Conservation (phyloP, 2,113 vertebrate genomes). For the Aldabrachelys gigantea region DNA sequence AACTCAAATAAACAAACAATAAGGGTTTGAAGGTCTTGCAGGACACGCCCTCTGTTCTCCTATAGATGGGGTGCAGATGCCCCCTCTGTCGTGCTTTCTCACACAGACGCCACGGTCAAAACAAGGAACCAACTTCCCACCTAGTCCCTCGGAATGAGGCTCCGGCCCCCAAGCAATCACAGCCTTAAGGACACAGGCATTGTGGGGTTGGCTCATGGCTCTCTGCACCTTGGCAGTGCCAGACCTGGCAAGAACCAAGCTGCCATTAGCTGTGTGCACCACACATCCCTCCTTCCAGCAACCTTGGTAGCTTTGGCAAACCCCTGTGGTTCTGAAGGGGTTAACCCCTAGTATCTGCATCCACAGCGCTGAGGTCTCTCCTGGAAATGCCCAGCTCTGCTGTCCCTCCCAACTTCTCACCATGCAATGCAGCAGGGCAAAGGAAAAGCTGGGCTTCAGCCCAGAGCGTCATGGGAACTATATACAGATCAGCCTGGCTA, state of each 20-base stretch:
- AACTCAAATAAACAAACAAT: background rate
- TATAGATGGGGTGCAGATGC: background rate
- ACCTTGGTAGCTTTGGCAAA: background rate
- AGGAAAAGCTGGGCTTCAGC: background rate
- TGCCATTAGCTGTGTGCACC: background rate
- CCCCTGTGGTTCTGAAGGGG: background rate
- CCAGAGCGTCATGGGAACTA: background rate
- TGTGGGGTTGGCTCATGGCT: background rate
- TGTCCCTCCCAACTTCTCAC: background rate
- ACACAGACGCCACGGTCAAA: background rate
- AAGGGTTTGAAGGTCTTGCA: background rate
- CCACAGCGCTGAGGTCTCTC: background rate
- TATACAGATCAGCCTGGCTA: background rate
- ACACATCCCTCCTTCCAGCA: background rate
- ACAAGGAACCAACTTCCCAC: background rate
- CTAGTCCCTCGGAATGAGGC: rapidly evolving
- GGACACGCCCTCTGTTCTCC: rapidly evolving
- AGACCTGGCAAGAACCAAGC: background rate
- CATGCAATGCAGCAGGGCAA: background rate
- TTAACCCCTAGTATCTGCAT: background rate
- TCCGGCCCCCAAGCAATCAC: rapidly evolving
- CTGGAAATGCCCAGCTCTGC: background rate
- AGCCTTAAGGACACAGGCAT: background rate
- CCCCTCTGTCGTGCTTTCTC: background rate
- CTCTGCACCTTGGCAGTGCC: background rate